Base-by-base conservation (phyloP, 2,888 invertebrate genomes). In the Caradrina kadenii region DNA sequence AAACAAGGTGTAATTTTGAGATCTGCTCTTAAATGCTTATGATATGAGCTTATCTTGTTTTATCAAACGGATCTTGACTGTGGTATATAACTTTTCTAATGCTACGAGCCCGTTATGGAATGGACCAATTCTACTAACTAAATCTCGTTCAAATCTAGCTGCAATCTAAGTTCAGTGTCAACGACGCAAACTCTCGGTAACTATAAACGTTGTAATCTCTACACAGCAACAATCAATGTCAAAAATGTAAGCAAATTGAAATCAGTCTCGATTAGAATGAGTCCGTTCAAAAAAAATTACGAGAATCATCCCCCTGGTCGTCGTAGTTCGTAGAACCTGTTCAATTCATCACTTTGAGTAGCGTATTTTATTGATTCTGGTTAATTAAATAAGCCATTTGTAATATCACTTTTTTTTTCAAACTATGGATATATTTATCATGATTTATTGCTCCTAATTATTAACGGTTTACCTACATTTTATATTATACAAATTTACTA, bases 291-390 rank as follows among this genome's bases (percentile, higher is more conserved):
- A 35, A 35, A 35, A 35, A 35, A 8, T 35, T 35, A 35, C 31
- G 31, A 35, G 7, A 35, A 35, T 35, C 1, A 8, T 8, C 8
- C 7, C 2, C 17, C 7, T 66, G 52, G 65, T 56, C 73, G 55
- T 65, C 39, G 5, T 31, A 58, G 19, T 55, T 35, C 6, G 22
- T 35, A 22, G 42, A 74, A 59, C 58, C 52, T n/a, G 74, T 71
- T 53, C 8, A n/a, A 22, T 11, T 21, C 35, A 39, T 2, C 11
- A 39, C 15, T 35, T 0, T 13, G 22, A 4, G 22, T 72, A 2
- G n/a, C 0, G 22, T 19, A 21, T 48, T 48, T 62, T 21, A 19
- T 39, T 60, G 15, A 2, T 39, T 39, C 1, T 39, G 39, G 11
- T 39, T 39, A 11, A 39, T 39, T 39, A 39, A 39, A 39, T 39